Evolutionary conservation across 1,140 invertebrate genomes (phyloP).

Genomic region (Zeugodacus cucurbitae): DNA sequence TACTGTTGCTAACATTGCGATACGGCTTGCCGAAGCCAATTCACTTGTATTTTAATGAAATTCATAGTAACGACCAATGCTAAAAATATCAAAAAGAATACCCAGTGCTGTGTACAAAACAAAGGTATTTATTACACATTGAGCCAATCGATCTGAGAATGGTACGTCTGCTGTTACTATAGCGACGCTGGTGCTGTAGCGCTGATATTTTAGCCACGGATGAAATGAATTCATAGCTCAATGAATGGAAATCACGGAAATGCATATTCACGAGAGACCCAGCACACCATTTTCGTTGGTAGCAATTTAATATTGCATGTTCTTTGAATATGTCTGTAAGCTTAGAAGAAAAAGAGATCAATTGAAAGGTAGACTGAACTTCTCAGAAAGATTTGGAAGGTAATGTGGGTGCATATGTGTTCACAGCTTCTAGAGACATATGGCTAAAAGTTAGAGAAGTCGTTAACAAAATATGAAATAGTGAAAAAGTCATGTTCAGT

Average conservation of each 20-base stretch:
- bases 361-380: too few species aligned
- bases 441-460: too few species aligned
- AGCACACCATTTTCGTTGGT: neutral
- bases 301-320: too few species aligned
- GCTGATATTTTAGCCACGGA: neutral
- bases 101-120: neutral
- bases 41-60: conserved; percentile 19
- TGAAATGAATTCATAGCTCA: neutral
- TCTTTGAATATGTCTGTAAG: too few species aligned
- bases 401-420: too few species aligned
- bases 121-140: neutral
- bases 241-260: neutral
- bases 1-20: neutral
- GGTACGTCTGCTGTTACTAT: neutral
- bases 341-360: too few species aligned
- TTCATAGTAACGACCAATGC: neutral
- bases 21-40: neutral
- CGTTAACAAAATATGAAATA: too few species aligned
- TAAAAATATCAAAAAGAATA: neutral
- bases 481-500: too few species aligned
- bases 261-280: neutral
- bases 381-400: too few species aligned
- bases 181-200: neutral
- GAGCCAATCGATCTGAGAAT: neutral
- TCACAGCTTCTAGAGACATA: too few species aligned